Base-by-base conservation (phyloP, 2,797 vertebrate genomes). In the Ispidina picta region DNA sequence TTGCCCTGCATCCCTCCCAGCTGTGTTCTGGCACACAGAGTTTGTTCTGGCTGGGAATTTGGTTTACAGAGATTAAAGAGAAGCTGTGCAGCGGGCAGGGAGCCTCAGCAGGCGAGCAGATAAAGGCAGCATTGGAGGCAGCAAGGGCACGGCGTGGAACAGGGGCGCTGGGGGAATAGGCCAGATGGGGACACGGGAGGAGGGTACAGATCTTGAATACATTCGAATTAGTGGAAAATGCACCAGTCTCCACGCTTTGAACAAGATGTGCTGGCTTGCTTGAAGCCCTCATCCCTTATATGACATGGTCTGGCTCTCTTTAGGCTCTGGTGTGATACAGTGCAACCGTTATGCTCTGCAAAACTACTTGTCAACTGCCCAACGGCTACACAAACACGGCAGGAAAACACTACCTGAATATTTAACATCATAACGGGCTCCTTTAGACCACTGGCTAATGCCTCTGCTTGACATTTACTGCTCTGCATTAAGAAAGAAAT, bases 331-430 rank as follows among this genome's bases (percentile, higher is more conserved):
- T 77, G 25, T 15, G 87, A 76, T 66, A 92, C 92, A 93, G 74
- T 91, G 88, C 83, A 35, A 60, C 87, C 37, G 17, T 95, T 96
- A 93, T 89, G 88, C 85, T 95, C 88, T 51, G 91, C 88, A 84
- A 58, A 84, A 12, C 80, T 73, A 33, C 91, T 66, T 59, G 77
- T 88, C 92, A 89, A 33, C 89, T 89, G 80, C 92, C 89, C 93
- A 84, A 62, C 5, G 2, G 31, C 87, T 93, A 70, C 19, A 79
- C 83, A 96, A 96, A 96, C 91, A 91, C 8, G 8, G 87, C 91
- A 95, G 88, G 37, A 94, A 93, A 95, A 86, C 87, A 88, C 74
- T 0, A 8, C 62, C 46, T 35, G 92, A 93, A 93, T 94, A 89
- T 89, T 89, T 86, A 84, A 93, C 86, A 76, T 21, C 86, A 81